Evolutionary conservation across 1,140 invertebrate species (phyloP).

Genomic region (Heliconius himera): DNA sequence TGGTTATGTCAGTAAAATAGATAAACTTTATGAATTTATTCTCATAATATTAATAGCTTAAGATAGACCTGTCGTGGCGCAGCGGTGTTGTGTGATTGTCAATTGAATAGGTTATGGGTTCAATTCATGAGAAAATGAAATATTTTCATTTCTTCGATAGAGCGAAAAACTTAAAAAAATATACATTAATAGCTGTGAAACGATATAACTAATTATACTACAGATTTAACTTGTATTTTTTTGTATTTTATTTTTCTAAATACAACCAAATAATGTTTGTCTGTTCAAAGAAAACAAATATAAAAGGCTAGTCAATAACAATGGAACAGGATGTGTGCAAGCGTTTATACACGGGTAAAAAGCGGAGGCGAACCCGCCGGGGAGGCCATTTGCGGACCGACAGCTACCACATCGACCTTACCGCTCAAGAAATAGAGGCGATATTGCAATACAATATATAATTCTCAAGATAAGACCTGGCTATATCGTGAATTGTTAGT

Average conservation of each 20-base stretch:
- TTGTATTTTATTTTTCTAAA: not conserved
- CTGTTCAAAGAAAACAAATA: slow-evolving; percentile 29
- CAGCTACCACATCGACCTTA: slow-evolving; percentile 12
- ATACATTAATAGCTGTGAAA: too few species aligned
- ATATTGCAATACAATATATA: slow-evolving; percentile 27
- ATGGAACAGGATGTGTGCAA: slow-evolving; percentile 45
- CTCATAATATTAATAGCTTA: not conserved
- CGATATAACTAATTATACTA: not conserved
- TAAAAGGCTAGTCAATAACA: slow-evolving; percentile 43
- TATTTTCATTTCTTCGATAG: too few species aligned
- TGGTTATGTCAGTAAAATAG: not conserved
- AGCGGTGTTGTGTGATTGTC: too few species aligned
- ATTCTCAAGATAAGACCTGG: slow-evolving; percentile 25
- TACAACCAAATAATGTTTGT: not conserved
- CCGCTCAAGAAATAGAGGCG: slow-evolving; percentile 12
- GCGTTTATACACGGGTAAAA: slow-evolving; percentile 41
- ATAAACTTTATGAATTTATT: not conserved
- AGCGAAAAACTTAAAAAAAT: too few species aligned
- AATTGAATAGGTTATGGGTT: too few species aligned
- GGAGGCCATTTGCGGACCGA: slow-evolving; percentile 38
- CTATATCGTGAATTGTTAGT: slow-evolving; percentile 13
- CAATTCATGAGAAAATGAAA: too few species aligned
- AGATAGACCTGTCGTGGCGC: too few species aligned
- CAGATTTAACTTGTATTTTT: not conserved
- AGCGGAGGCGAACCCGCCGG: slow-evolving; percentile 43